Base-by-base conservation (phyloP, 2,888 invertebrate genomes). In the Incurvaria masculella region DNA sequence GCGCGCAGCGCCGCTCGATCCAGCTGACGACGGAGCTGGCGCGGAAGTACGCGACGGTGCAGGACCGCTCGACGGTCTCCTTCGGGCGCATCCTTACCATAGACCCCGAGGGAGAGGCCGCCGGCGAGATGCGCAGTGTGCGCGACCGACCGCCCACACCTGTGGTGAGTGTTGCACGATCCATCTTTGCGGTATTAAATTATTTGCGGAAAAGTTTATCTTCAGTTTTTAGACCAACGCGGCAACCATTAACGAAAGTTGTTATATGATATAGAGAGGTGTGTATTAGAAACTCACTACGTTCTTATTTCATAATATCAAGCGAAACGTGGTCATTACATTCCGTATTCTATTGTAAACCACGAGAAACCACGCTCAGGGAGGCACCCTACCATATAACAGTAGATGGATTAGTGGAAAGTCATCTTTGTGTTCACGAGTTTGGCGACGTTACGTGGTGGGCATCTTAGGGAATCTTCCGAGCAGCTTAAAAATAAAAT, bases 101-200 rank as follows among this genome's bases (percentile, higher is more conserved):
- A 10, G 67, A 68, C 3, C 46, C 63, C 0, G 66, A 67, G 0
- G 55, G 55, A 0, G 53, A 54, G 16, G 57, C 61, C 0, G 71
- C 69, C 0, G 2, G 55, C 0, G 71, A 72, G 1, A 56, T 72
- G 61, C 75, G 73, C 59, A 69, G 68, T 45, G 55, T 59, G 5
- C 68, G 52, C 45, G 63, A 68, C 21, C 61, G 76, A 44, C 65
- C 67, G 0, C 74, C 76, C 0, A 76, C 76, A 0, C 76, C 76
- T 51, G 73, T 76, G 61, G 76, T 78, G 61, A 33, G 64, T 48
- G 4, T 23, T 17, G 21, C 10, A 19, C 18, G 20, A n/a, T 20
- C n/a, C n/a, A n/a, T n/a, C n/a, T n/a, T n/a, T n/a, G n/a, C n/a
- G n/a, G n/a, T n/a, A n/a, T n/a, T n/a, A n/a, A n/a, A n/a, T n/a